phyloP scores from a whole-genome alignment of 1,140 invertebrate genomes.

The Bombus affinis region DNA sequence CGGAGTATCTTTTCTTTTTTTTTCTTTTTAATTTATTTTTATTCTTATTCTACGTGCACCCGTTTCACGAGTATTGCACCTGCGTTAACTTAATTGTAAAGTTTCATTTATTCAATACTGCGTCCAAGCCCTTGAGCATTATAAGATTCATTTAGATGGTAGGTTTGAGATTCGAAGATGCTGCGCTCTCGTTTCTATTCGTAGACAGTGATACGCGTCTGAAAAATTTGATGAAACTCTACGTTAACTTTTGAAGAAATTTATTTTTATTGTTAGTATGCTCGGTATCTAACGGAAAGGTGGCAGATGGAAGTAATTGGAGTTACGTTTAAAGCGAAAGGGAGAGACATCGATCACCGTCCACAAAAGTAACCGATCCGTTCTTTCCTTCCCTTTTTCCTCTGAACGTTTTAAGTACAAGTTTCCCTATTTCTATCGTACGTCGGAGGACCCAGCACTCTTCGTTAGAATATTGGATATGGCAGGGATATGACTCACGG shows the following conservation, averaged over 20 bases:
- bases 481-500: conserved; percentile 71
- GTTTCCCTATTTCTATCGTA: conserved; percentile 16
- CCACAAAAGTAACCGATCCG: conserved; percentile 32
- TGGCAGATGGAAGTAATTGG: background rate
- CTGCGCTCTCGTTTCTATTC: conserved; percentile 9
- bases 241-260: conserved; percentile 25
- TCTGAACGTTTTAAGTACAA: conserved; percentile 61
- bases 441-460: conserved; percentile 23
- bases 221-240: background rate
- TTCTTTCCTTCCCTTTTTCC: background rate
- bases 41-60: conserved; percentile 54
- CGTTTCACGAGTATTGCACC: conserved; percentile 64
- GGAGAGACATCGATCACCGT: conserved; percentile 41
- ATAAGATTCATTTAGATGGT: conserved; percentile 43
- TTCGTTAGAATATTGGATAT: conserved; percentile 66
- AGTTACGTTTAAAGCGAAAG: conserved; percentile 6
- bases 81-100: conserved; percentile 56
- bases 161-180: conserved; percentile 43
- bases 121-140: conserved; percentile 71
- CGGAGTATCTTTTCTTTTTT: conserved; percentile 8
- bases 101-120: conserved; percentile 51
- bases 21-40: background rate
- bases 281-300: background rate
- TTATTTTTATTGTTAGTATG: conserved; percentile 32
- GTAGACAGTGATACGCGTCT: conserved; percentile 33